Evolutionary conservation across 1,140 invertebrate genomes (phyloP).

Genomic region (Trichogramma pretiosum): DNA sequence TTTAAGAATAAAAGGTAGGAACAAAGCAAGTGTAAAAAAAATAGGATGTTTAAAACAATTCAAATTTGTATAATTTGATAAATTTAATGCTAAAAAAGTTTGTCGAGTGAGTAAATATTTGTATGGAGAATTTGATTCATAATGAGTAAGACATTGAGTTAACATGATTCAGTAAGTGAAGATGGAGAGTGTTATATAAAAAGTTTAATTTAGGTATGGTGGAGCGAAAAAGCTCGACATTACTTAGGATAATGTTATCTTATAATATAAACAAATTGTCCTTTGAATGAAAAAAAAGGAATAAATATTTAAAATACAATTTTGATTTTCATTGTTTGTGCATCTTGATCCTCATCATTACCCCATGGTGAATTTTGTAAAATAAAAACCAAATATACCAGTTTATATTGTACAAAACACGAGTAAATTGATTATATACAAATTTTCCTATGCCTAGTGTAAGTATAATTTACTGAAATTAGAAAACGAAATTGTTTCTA

Average conservation of each 20-base stretch:
- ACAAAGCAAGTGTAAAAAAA: constrained; percentile 18
- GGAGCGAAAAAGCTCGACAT: constrained; percentile 38
- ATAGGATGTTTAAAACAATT: constrained; percentile 16
- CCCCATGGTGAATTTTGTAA: background rate
- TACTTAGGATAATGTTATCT: constrained; percentile 48
- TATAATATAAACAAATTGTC: constrained; percentile 48
- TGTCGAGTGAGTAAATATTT: constrained; percentile 16
- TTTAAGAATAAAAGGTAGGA: constrained; percentile 1
- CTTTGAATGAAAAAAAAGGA: constrained; percentile 44
- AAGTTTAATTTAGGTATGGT: constrained; percentile 45
- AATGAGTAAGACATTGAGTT: constrained; percentile 15
- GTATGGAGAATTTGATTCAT: constrained; percentile 22
- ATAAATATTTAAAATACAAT: constrained; percentile 48
- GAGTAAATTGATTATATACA: too few species aligned
- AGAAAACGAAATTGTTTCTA: too few species aligned
- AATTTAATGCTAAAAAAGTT: constrained; percentile 15
- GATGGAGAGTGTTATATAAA: constrained; percentile 45
- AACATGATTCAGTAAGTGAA: constrained; percentile 31
- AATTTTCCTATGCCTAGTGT: too few species aligned
- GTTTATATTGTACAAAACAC: too few species aligned
- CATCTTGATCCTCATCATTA: constrained; percentile 5
- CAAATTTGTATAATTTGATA: constrained; percentile 20
- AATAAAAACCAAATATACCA: background rate
- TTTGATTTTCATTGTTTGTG: constrained; percentile 6
- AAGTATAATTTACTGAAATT: too few species aligned